These are phyloP conservation scores for Otus scops DNA, from an alignment of 2,797 vertebrate genomes.

Conservation along the genomic window DNA sequence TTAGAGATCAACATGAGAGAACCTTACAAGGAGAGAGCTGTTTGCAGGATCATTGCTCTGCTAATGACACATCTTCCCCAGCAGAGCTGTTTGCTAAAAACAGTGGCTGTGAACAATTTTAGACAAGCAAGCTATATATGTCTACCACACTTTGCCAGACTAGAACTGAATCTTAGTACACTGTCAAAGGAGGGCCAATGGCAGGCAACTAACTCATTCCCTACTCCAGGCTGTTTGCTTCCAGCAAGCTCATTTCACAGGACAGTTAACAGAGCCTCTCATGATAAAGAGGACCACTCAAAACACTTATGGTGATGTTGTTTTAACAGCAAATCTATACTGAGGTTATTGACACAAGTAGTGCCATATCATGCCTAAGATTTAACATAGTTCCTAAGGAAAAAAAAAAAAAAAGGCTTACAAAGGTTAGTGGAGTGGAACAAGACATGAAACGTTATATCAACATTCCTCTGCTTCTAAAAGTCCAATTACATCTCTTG, in stretches of 20 bases:
- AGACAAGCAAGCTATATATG: background rate
- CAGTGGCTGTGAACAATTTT: background rate
- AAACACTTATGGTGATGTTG: conserved; percentile 41
- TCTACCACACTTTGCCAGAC: background rate
- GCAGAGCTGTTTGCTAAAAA: conserved; percentile 26
- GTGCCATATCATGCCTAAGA: background rate
- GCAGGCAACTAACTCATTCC: conserved; percentile 31
- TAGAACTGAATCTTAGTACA: background rate
- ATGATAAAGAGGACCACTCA: conserved; percentile 47
- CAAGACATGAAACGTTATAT: conserved; percentile 2
- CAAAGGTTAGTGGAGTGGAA: conserved; percentile 37
- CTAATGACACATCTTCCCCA: conserved; percentile 2
- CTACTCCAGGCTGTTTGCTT: conserved; percentile 44
- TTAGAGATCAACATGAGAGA: background rate
- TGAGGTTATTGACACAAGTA: conserved; percentile 31
- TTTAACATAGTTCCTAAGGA: background rate
- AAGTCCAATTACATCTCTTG: background rate
- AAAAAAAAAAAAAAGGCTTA: conserved; percentile 21
- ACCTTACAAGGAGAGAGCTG: background rate
- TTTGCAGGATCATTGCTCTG: conserved; percentile 12
- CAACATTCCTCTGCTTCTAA: background rate
- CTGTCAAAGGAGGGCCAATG: background rate
- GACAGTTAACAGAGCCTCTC: conserved; percentile 35
- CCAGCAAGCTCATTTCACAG: conserved; percentile 55
- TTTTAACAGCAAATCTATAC: conserved; percentile 25